A percentile compares a stretch with the other conserved stretches of the same genome.
Evolutionary conservation across 2,797 vertebrate genomes (phyloP).

Genomic region (Hydrolagus colliei): DNA sequence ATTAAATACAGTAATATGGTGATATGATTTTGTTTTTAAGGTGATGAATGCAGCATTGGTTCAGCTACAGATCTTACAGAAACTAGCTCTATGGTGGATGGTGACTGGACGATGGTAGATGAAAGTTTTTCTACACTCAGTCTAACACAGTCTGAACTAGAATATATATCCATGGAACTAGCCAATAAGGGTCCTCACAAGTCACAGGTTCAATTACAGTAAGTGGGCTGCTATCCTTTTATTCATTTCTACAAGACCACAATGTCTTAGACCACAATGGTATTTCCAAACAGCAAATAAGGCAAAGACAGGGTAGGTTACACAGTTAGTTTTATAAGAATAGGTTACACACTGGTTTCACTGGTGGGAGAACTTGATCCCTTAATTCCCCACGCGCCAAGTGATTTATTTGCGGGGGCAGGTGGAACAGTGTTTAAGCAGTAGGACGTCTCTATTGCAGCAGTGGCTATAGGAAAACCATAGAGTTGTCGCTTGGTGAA

Average conservation of each 20-base stretch:
- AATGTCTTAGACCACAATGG: neutral
- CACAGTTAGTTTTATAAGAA: neutral
- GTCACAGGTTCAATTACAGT: conserved; percentile 94
- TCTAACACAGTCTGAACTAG: conserved; percentile 86
- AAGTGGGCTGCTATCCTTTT: conserved; percentile 39
- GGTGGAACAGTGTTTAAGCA: neutral
- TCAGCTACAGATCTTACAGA: conserved; percentile 95
- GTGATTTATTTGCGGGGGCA: neutral
- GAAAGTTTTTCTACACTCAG: conserved; percentile 84
- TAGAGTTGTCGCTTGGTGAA: no score
- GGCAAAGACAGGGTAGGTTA: neutral
- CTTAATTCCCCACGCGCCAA: neutral
- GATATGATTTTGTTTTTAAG: conserved; percentile 47
- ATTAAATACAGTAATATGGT: neutral
- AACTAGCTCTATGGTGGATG: conserved; percentile 93
- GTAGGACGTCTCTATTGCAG: neutral
- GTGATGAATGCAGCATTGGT: conserved; percentile 92
- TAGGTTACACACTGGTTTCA: neutral
- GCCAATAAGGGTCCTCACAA: conserved; percentile 94
- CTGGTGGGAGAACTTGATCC: neutral
- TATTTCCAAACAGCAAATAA: neutral
- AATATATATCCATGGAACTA: conserved; percentile 93
- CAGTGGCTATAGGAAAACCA: neutral
- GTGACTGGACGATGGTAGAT: conserved; percentile 94
- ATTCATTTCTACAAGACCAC: neutral